Base-by-base conservation (phyloP, 2,797 vertebrate genomes). In the Molossus molossus region DNA sequence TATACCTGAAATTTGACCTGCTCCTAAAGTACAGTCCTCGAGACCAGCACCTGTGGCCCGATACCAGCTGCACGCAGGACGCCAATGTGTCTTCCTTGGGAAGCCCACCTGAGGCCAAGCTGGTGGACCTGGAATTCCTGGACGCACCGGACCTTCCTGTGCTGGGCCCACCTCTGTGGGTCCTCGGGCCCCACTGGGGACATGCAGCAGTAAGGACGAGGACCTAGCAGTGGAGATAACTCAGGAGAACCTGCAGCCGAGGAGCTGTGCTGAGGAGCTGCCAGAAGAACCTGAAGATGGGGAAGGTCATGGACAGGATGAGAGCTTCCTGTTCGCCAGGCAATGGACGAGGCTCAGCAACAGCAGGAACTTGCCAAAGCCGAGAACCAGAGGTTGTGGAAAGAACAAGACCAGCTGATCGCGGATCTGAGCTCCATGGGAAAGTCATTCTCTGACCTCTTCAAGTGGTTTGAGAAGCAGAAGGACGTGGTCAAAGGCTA, bases 381-480 rank as follows among this genome's bases (percentile, higher is more conserved):
- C 0, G 99, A 99, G 95, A 96, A 99, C 1, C 98, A 98, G 13
- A 97, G 77, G 97, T 98, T 15, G 73, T 98, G 65, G 65, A 97
- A 98, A 82, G 99, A 99, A 92, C 99, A 99, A 89, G 99, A 99
- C 18, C 99, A 99, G 94, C 96, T 98, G 27, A 92, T 98, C 33
- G 96, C 95, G 37, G 99, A 99, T 90, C 98, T 99, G 82, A 99
- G 97, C 40, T 97, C 99, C 21, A 98, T 98, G 98, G 99, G 99
- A 57, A 99, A 99, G 73, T 99, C 99, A 1, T 99, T 99, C 89
- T 99, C 99, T 0, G 99, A 99, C 0, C 98, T 99, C 80, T 99
- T 99, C 96, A 99, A 99, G 97, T 98, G 99, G 40, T 98, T 99
- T 87, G 99, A 99, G 96, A 99, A 99, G 76, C 99, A 99, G 97